phyloP scores from a whole-genome alignment of 2,797 vertebrate species.

The Rhabdomys pumilio region DNA sequence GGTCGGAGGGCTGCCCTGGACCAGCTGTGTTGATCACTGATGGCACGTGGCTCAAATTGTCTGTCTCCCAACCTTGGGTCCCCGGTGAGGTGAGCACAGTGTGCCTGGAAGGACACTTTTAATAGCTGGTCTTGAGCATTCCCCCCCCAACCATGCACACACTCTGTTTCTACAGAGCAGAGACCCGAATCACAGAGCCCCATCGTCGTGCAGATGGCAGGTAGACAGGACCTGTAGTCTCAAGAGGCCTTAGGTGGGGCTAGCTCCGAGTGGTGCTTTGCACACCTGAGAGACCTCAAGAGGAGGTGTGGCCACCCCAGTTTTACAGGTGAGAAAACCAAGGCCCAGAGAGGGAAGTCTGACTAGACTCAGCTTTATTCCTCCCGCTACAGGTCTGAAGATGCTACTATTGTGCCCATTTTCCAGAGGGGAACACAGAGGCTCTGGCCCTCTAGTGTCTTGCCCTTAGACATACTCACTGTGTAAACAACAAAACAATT shows the following conservation, averaged over 20 bases:
- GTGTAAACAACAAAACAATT: not conserved
- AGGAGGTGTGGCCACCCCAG: not conserved
- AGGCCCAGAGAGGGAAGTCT: not conserved
- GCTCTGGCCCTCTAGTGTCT: not conserved
- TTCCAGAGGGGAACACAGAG: slow-evolving; percentile 14
- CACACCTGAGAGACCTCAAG: not conserved
- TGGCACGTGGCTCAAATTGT: rapidly evolving
- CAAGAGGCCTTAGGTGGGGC: not conserved
- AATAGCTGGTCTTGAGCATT: not conserved
- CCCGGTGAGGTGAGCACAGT: not conserved
- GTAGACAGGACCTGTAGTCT: not conserved
- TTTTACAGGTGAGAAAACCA: not conserved
- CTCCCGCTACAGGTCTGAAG: not conserved
- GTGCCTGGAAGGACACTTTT: not conserved
- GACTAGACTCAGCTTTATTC: not conserved
- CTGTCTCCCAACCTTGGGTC: not conserved
- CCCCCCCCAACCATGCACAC: rapidly evolving
- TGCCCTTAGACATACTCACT: not conserved
- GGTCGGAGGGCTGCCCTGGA: too few species aligned
- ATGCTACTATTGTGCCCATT: not conserved
- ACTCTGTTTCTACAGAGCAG: not conserved
- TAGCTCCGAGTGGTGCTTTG: not conserved
- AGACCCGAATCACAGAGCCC: not conserved
- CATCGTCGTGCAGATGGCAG: not conserved
- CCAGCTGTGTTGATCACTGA: not conserved